These are phyloP conservation scores for Eudyptes chrysolophus DNA, from an alignment of 2,113 vertebrate genomes.

Conservation along the genomic window DNA sequence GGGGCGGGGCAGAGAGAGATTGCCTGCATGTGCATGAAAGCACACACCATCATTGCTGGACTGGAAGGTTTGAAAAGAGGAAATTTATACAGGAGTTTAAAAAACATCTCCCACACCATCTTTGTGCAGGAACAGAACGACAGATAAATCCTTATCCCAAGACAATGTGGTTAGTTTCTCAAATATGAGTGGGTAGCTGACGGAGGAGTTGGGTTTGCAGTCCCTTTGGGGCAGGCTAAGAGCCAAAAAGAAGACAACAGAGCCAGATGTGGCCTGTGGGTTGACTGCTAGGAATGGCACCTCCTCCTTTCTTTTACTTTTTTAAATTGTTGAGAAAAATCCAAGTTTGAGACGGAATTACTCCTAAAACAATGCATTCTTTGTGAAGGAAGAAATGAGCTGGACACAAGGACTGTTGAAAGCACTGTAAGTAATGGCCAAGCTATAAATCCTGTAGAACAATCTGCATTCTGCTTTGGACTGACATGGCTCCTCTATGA, in stretches of 20 bases:
- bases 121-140: background rate
- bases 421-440: background rate
- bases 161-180: background rate
- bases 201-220: background rate
- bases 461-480: background rate
- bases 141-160: background rate
- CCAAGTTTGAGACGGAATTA: background rate
- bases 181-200: background rate
- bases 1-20: background rate
- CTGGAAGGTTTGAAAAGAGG: background rate
- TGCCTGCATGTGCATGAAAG: background rate
- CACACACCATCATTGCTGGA: background rate
- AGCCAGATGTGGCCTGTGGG: background rate
- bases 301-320: background rate
- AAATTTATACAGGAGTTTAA: conserved; percentile 27
- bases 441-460: background rate
- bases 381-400: background rate
- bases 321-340: background rate
- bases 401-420: background rate
- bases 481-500: background rate
- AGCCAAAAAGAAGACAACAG: conserved; percentile 26
- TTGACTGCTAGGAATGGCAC: background rate
- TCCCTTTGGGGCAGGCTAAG: background rate
- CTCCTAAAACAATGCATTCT: background rate
- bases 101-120: background rate